Conservation (phyloP, 1,140 invertebrate species). For the Drusus annulatus region DNA sequence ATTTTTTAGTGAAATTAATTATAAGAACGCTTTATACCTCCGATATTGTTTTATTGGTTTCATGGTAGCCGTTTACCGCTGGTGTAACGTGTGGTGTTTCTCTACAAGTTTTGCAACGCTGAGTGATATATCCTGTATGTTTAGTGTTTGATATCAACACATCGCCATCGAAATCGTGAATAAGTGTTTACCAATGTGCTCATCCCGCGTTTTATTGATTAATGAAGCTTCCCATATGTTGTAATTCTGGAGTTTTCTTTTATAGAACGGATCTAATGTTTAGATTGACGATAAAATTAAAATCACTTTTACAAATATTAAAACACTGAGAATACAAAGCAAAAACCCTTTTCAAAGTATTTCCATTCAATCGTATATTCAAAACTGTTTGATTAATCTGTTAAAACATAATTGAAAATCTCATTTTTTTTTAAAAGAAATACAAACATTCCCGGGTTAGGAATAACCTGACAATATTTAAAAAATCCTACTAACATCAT, state of each 20-base stretch:
- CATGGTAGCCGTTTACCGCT: background rate
- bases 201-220: slow-evolving; percentile 7
- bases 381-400: too few relatives aligned
- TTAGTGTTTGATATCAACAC: slow-evolving; percentile 11
- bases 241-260: slow-evolving; percentile 3
- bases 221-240: background rate
- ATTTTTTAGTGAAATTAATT: background rate
- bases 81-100: background rate
- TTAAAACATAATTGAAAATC: too few relatives aligned
- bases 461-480: too few relatives aligned
- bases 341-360: too few relatives aligned
- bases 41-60: background rate
- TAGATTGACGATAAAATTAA: too few relatives aligned
- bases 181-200: slow-evolving; percentile 19
- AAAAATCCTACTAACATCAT: too few relatives aligned
- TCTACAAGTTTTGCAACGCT: background rate
- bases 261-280: background rate
- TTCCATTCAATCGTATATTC: too few relatives aligned
- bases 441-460: too few relatives aligned
- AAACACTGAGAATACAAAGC: too few relatives aligned
- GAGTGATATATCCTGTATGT: slow-evolving; percentile 14
- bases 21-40: background rate
- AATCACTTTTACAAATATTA: too few relatives aligned
- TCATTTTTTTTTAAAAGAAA: too few relatives aligned
- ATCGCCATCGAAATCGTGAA: background rate